Evolutionary conservation across 2,797 vertebrate species (phyloP), one percentile per base, ranked within the genome.

Genomic region (Lepus townsendii): DNA sequence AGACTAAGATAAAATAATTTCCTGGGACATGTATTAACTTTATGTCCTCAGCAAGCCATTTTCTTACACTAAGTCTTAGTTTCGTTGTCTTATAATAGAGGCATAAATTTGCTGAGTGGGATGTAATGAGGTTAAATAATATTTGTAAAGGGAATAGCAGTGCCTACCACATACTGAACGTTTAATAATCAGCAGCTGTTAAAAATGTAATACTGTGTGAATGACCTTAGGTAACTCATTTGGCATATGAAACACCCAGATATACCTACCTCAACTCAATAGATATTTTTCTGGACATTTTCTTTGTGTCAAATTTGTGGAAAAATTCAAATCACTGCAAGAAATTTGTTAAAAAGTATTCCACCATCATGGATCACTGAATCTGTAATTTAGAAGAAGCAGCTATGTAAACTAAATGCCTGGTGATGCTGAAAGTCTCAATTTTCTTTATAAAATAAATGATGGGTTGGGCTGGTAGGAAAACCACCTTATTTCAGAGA

Each of bases 1-100:
- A 88, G 32, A 75, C 1, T 22, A 8, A 30, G 12, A 7, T 66
- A 63, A 14, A 84, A 72, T 80, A 89, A 3, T 2, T 94, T 3
- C 12, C 13, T 89, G 32, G 24, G 50, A 50, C 14, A 42, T 14
- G 14, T 35, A 52, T 79, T 79, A 83, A 8, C 54, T 91, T 50
- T 57, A 27, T 89, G 76, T 62, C 12, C 4, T 83, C 76, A 50
- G 22, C 17, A 94, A 89, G 26, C 87, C 30, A 87, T 68, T 82
- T 80, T n/a, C 26, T 47, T 72, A 84, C 24, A 83, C 42, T 82
- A 62, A 57, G 11, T 76, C 35, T 91, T 83, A 76, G 30, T 72
- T 92, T 89, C 62, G 71, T 95, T 22, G 60, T 83, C 27, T 77
- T 60, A 32, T 82, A 65, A 54, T 63, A 75, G 22, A 92, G 20